A percentile compares a stretch with the other conserved stretches of the same genome.
phyloP scores from a whole-genome alignment of 2,797 vertebrate genomes.

The Gorsachius magnificus region DNA sequence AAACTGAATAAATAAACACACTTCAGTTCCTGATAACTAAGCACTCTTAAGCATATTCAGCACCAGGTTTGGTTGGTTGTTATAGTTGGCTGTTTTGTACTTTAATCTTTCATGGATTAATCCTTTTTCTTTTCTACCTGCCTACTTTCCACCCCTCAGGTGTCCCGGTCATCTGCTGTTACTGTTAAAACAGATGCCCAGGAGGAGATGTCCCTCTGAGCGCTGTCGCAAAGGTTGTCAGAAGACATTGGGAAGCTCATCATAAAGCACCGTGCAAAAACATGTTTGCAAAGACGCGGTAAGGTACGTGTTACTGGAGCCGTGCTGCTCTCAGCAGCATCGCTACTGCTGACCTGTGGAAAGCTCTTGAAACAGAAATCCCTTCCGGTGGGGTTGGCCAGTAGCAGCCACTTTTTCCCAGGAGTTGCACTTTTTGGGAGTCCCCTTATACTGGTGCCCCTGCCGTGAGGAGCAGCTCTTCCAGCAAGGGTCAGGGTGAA shows the following conservation, averaged over 20 bases:
- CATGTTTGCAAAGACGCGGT: background rate
- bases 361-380: background rate
- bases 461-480: background rate
- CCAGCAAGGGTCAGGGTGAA: background rate
- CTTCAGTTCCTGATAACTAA: background rate
- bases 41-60: background rate
- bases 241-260: background rate
- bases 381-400: background rate
- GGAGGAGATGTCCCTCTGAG: background rate
- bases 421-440: background rate
- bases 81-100: background rate
- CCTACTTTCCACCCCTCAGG: background rate
- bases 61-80: background rate
- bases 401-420: background rate
- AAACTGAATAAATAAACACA: background rate
- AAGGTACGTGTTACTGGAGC: background rate
- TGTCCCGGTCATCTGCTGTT: background rate
- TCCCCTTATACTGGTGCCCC: background rate
- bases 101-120: background rate
- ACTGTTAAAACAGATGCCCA: background rate
- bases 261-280: background rate
- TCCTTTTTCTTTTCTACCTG: background rate
- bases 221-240: fast-evolving
- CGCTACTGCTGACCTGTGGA: background rate
- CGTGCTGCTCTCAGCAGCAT: background rate